Evolutionary conservation across 1,140 invertebrate species (phyloP), one percentile per base, ranked within the genome.

Genomic region (Physella acuta): DNA sequence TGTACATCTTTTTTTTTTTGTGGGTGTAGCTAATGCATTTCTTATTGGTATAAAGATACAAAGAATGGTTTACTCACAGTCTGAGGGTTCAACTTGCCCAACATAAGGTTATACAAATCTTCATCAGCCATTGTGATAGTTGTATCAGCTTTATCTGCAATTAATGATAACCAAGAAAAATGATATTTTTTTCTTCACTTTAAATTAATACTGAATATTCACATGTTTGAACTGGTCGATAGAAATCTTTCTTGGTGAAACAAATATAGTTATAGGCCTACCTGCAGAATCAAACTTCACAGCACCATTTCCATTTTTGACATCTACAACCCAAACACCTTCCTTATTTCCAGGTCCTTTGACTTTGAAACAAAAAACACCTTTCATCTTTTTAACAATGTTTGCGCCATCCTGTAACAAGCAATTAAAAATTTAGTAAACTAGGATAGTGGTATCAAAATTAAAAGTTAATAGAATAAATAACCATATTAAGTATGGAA

Each of bases 1-100:
- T n/a, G n/a, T n/a, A n/a, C n/a, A n/a, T n/a, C n/a, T n/a, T n/a
- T n/a, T n/a, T n/a, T n/a, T n/a, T n/a, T n/a, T n/a, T n/a, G n/a
- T n/a, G n/a, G n/a, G n/a, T n/a, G n/a, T n/a, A n/a, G n/a, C n/a
- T n/a, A n/a, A n/a, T n/a, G n/a, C n/a, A n/a, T n/a, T n/a, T n/a
- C n/a, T n/a, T n/a, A n/a, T n/a, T n/a, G n/a, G n/a, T 8, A 55
- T 26, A 55, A 55, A 11, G 26, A 5, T 20, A 16, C 16, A 55
- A 16, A 8, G 24, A 5, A 55, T 55, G 53, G 11, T 55, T 8
- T 16, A 75, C 72, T 71, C 70, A 86, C 84, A 63, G 78, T 94
- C 81, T 97, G 94, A 1, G 94, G 93, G 81, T 96, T 94, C 39
- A 97, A 85, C 85, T 94, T 94, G 24, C 95, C 94, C 1, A 90